Conservation (phyloP, 2,797 vertebrate genomes). For the Channallabes apus region DNA sequence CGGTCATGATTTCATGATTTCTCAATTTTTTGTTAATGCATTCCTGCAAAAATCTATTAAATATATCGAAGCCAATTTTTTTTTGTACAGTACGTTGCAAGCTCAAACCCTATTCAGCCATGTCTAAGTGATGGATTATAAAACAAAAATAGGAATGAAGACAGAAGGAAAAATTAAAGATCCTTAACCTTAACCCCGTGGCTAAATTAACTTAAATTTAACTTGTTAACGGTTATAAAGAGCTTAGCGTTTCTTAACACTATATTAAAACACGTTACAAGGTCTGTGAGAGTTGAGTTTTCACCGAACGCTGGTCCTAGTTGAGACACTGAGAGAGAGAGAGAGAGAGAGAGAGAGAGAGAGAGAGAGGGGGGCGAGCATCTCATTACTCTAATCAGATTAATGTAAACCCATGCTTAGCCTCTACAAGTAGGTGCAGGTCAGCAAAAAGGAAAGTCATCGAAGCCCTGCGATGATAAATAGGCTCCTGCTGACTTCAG, state of each 20-base stretch:
- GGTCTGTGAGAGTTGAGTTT: neutral
- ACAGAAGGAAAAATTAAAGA: neutral
- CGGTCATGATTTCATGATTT: slow-evolving; percentile 24
- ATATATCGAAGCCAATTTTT: neutral
- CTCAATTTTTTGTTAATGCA: neutral
- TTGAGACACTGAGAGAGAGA: slow-evolving; percentile 49
- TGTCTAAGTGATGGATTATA: neutral
- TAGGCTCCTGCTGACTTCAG: slow-evolving; percentile 27
- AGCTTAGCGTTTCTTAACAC: neutral
- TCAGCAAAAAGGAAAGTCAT: slow-evolving; percentile 32
- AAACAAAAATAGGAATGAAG: neutral
- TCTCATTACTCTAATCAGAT: slow-evolving; percentile 72
- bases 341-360: no score
- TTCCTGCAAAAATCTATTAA: neutral
- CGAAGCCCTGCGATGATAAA: slow-evolving; percentile 22
- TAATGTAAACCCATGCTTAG: slow-evolving; percentile 47
- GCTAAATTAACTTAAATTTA: neutral
- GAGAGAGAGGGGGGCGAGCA: slow-evolving; percentile 44
- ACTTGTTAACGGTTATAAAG: neutral
- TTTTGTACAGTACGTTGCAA: neutral
- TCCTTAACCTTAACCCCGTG: neutral
- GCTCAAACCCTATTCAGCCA: neutral
- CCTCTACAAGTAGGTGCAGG: slow-evolving; percentile 21
- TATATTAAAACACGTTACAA: neutral
- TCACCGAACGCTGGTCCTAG: slow-evolving; percentile 42